Conservation (phyloP, 2,888 invertebrate species). For the Lottia scabra region DNA sequence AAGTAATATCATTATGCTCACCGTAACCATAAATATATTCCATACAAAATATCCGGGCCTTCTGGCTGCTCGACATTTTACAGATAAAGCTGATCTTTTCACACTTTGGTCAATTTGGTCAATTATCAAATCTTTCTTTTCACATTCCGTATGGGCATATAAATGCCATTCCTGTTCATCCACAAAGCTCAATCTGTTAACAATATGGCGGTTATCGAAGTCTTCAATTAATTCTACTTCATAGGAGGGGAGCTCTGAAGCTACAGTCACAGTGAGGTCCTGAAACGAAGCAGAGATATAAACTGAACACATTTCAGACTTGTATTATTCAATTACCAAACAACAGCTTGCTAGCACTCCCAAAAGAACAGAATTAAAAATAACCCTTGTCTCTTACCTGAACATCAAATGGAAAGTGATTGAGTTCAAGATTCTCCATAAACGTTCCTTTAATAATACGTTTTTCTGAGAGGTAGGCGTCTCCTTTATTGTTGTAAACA, state of each 20-base stretch:
- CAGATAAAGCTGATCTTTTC: constrained; percentile 63
- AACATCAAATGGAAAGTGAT: constrained; percentile 67
- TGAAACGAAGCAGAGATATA: constrained; percentile 34
- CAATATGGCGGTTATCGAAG: constrained; percentile 59
- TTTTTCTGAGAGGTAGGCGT: constrained; percentile 61
- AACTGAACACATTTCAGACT: too few species aligned
- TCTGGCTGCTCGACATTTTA: constrained; percentile 65
- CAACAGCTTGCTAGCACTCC: too few species aligned
- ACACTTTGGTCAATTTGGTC: constrained; percentile 65
- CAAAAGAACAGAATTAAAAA: not conserved
- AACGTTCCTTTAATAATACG: constrained; percentile 64
- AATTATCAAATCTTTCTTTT: constrained; percentile 60
- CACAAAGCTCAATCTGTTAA: constrained; percentile 64
- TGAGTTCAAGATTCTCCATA: constrained; percentile 65
- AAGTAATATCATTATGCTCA: constrained; percentile 51
- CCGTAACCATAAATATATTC: constrained; percentile 69
- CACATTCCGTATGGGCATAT: constrained; percentile 64
- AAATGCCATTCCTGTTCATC: constrained; percentile 67
- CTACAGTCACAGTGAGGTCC: constrained; percentile 64
- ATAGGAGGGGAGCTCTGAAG: constrained; percentile 55
- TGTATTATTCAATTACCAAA: too few species aligned
- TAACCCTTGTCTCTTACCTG: constrained; percentile 49
- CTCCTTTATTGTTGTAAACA: constrained; percentile 55
- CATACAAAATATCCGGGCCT: constrained; percentile 67
- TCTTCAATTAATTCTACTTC: constrained; percentile 62